Percentiles rank a stretch among this genome's conserved stretches.
Evolutionary conservation across 2,797 vertebrate genomes (phyloP).

Genomic region (Pelodytes ibericus): DNA sequence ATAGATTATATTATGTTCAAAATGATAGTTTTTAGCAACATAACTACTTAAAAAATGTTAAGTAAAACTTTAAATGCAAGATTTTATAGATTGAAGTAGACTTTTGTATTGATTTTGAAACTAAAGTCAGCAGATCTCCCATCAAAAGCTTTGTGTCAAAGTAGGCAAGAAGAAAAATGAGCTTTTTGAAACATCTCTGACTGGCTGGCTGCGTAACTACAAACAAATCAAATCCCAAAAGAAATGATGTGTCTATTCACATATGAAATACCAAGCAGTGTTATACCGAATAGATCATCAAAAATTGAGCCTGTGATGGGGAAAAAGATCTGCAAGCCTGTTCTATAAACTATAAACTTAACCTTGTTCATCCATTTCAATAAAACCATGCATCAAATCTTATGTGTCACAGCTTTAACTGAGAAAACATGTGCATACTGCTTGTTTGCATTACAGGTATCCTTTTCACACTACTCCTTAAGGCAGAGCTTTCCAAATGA

Average conservation of each 20-base stretch:
- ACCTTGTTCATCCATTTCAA: too few relatives aligned
- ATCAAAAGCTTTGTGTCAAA: conserved; percentile 35
- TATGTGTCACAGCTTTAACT: too few relatives aligned
- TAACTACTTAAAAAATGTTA: conserved; percentile 38
- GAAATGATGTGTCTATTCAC: neutral
- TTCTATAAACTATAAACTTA: too few relatives aligned
- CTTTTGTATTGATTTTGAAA: conserved; percentile 44
- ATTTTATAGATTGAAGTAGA: conserved; percentile 35
- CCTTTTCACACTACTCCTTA: too few relatives aligned
- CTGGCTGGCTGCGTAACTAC: neutral
- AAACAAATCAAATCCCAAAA: neutral
- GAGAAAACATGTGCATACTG: too few relatives aligned
- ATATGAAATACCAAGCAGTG: neutral
- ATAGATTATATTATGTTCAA: too few relatives aligned
- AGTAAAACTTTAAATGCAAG: conserved; percentile 45
- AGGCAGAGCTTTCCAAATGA: too few relatives aligned
- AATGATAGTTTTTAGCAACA: too few relatives aligned
- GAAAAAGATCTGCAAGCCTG: too few relatives aligned
- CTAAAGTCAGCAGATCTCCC: conserved; percentile 44
- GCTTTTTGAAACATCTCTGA: neutral
- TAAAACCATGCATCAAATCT: too few relatives aligned
- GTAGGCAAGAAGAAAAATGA: neutral
- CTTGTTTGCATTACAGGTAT: too few relatives aligned
- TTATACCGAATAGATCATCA: neutral
- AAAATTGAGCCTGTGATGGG: too few relatives aligned